Evolutionary conservation across 2,888 invertebrate species (phyloP), one percentile per base, ranked within the genome.

Genomic region (Agriopis aurantiaria): DNA sequence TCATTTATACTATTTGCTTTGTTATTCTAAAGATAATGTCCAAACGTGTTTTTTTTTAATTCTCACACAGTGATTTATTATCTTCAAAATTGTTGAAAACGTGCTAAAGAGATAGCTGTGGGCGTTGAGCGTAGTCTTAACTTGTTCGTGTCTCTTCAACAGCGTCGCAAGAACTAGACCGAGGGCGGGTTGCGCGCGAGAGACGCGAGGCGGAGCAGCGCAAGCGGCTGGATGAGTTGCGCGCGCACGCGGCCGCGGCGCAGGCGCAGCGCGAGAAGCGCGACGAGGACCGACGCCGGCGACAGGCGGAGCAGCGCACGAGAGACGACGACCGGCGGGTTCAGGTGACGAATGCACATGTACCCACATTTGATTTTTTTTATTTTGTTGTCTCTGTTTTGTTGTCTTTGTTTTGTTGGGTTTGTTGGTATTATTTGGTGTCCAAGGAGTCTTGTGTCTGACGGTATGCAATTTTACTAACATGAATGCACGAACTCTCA

Each of bases 251-350:
- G 69, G 95, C 97, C 79, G 97, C 97, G 62, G 98, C 98, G 85
- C 98, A 98, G 94, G 96, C 96, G 85, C 98, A 97, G 92, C 96
- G 98, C 61, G 98, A 98, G 95, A 97, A 97, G 90, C 96, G 98
- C 82, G 98, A 98, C 87, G 97, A 97, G 78, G 98, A 98, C 87
- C 95, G 98, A 67, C 95, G 97, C 81, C 95, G 96, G 82, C 95
- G 98, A 79, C 96, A 98, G 87, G 98, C 98, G 75, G 98, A 98
- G 84, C 96, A 98, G 88, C 96, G 97, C 80, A 93, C 95, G 73
- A 96, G 96, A 75, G 98, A 98, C 88, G 96, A 96, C 82, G 96
- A 97, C 84, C 96, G 97, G 86, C 82, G 89, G 74, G 76, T 82
- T 76, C 89, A 88, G 89, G 89, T 89, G 74, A 77, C 63, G 67